Percentiles rank a stretch among this genome's conserved stretches.
Evolutionary conservation across 2,113 vertebrate genomes (phyloP).

Genomic region (Dicerorhinus sumatrensis): DNA sequence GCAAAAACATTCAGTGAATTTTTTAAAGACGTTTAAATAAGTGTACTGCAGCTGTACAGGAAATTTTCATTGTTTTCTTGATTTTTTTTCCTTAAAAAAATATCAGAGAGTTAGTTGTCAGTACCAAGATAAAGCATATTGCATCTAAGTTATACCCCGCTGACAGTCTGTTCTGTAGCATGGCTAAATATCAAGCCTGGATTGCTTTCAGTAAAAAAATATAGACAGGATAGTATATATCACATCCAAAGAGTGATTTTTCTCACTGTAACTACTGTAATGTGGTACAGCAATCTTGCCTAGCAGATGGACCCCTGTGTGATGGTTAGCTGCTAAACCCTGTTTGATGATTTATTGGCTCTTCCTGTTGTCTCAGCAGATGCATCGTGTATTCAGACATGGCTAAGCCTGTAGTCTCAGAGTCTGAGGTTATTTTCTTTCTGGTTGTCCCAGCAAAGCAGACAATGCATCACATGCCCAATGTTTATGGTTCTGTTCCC

Average conservation of each 20-base stretch:
- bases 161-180: slow-evolving; percentile 9
- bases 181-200: slow-evolving; percentile 31
- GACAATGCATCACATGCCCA: neutral
- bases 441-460: neutral
- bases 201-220: slow-evolving; percentile 1
- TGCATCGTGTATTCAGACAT: neutral
- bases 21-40: slow-evolving; percentile 41
- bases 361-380: slow-evolving; percentile 34
- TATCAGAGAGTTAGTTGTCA: slow-evolving; percentile 31
- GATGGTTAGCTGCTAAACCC: neutral
- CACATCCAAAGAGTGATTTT: neutral
- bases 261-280: neutral
- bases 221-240: neutral
- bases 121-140: slow-evolving; percentile 2
- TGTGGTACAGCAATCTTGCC: neutral
- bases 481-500: neutral
- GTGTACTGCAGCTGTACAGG: neutral
- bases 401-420: neutral
- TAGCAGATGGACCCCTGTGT: slow-evolving; percentile 50
- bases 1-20: neutral
- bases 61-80: slow-evolving; percentile 58
- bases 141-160: neutral
- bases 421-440: neutral
- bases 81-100: neutral
- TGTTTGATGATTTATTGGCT: neutral